Evolutionary conservation across 2,888 invertebrate species (phyloP).

Genomic region (Lingula anatina): DNA sequence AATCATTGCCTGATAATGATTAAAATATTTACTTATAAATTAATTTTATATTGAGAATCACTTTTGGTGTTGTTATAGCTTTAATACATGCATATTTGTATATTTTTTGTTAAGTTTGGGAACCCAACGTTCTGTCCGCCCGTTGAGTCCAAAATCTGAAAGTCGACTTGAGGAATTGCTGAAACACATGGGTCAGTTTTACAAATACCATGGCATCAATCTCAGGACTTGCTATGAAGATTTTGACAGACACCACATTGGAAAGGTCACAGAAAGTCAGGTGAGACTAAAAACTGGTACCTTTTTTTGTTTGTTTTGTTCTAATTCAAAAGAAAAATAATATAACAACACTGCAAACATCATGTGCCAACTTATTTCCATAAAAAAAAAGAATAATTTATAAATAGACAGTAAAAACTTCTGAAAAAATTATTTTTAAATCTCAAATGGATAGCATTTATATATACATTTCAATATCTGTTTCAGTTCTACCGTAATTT

Average conservation of each 20-base stretch:
- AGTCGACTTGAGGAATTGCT: conserved; percentile 29
- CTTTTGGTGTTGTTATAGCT: too few species aligned
- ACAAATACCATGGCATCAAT: conserved; percentile 45
- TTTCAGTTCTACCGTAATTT: conserved; percentile 50
- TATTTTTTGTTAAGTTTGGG: conserved; percentile 34
- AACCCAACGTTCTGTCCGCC: conserved; percentile 37
- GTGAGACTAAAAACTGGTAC: conserved; percentile 16
- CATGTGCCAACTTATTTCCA: neutral
- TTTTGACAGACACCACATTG: conserved; percentile 50
- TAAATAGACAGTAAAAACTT: neutral
- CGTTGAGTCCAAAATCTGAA: conserved; percentile 34
- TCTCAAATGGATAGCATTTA: neutral
- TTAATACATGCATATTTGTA: conserved; percentile 4
- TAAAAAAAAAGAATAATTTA: neutral
- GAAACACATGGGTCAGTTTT: conserved; percentile 37
- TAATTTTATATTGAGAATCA: too few species aligned
- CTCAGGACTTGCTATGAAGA: conserved; percentile 46
- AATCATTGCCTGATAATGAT: too few species aligned
- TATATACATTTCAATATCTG: neutral
- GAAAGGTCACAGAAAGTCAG: conserved; percentile 50
- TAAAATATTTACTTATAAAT: too few species aligned
- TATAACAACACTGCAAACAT: neutral
- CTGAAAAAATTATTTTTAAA: neutral
- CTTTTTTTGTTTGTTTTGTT: neutral
- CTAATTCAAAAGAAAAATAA: neutral